Conservation (phyloP, 1,140 invertebrate genomes). For the Brachystomella parvula region DNA sequence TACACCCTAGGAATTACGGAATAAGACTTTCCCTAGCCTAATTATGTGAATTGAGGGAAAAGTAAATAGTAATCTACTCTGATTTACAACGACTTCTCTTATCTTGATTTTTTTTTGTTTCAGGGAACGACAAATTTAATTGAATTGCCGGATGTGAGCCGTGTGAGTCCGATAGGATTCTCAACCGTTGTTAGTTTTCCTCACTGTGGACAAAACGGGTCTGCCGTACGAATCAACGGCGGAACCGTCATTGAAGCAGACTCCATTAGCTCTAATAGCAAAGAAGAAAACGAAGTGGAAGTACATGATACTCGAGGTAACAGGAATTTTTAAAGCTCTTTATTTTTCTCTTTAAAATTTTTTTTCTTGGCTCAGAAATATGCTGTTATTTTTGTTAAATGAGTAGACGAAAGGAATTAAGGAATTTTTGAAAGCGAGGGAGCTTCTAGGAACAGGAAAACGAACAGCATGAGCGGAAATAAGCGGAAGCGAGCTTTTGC, state of each 20-base stretch:
- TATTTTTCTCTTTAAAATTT: conserved; percentile 12
- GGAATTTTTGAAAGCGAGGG: too few relatives aligned
- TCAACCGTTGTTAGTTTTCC: conserved; percentile 36
- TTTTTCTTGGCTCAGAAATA: neutral
- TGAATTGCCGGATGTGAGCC: conserved; percentile 37
- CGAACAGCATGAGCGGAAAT: too few relatives aligned
- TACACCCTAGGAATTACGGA: neutral
- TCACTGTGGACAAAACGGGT: conserved; percentile 35
- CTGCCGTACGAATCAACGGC: conserved; percentile 37
- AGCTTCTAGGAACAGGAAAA: too few relatives aligned
- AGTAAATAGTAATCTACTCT: neutral
- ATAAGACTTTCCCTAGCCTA: neutral
- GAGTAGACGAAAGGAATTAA: too few relatives aligned
- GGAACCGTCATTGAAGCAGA: conserved; percentile 36
- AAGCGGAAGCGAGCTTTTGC: too few relatives aligned
- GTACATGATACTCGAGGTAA: conserved; percentile 28
- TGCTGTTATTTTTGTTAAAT: too few relatives aligned
- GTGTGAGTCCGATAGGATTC: conserved; percentile 36
- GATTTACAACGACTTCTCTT: conserved; percentile 3
- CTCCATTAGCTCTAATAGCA: conserved; percentile 36
- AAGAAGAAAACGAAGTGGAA: conserved; percentile 32
- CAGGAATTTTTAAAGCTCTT: neutral
- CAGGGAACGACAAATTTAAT: conserved; percentile 32
- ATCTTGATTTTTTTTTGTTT: conserved; percentile 11
- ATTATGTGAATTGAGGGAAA: neutral